Evolutionary conservation across 2,113 vertebrate species (phyloP).

Genomic region (Fregata magnificens): DNA sequence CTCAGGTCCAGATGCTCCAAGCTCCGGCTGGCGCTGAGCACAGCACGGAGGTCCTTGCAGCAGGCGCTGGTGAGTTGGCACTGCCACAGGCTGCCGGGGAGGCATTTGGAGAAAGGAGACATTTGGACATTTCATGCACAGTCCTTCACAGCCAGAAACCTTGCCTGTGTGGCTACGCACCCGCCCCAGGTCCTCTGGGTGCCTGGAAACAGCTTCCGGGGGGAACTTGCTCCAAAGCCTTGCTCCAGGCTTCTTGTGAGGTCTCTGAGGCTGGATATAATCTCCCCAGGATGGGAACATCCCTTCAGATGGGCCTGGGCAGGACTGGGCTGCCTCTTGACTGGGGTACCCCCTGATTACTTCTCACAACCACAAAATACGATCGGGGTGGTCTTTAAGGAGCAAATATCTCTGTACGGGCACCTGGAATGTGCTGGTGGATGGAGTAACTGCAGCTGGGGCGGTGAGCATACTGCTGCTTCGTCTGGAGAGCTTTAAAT

Average conservation of each 20-base stretch:
- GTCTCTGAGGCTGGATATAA: background rate
- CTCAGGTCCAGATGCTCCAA: background rate
- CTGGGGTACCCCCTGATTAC: background rate
- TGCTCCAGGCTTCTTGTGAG: background rate
- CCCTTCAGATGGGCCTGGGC: background rate
- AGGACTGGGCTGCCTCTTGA: background rate
- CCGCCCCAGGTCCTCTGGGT: rapidly evolving
- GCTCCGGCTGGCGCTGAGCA: background rate
- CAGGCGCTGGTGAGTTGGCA: background rate
- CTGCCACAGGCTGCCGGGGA: background rate
- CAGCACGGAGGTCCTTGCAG: background rate
- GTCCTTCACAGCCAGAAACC: background rate
- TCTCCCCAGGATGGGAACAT: background rate
- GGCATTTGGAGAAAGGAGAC: background rate
- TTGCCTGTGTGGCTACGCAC: background rate
- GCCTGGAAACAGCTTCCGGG: background rate
- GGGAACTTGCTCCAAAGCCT: background rate
- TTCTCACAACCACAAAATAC: background rate
- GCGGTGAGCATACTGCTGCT: background rate
- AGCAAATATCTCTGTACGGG: rapidly evolving
- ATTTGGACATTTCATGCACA: rapidly evolving
- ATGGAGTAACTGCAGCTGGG: background rate
- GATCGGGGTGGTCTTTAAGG: background rate
- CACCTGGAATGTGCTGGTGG: background rate
- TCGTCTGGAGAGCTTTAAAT: background rate